Evolutionary conservation across 1,140 invertebrate species (phyloP).

Genomic region (Pogonus chalceus): DNA sequence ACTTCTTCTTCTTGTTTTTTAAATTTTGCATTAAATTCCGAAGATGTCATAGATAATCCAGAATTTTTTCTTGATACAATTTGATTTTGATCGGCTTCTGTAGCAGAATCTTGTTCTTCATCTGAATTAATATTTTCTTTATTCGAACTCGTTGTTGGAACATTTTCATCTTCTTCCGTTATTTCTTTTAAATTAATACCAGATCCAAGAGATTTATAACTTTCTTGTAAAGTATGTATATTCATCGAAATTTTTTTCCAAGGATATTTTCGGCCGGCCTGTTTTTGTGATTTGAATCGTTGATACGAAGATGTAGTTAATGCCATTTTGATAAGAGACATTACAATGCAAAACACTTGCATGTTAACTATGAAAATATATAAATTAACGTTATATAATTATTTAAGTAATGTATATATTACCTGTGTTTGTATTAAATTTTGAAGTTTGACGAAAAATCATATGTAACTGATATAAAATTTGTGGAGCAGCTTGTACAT

Average conservation of each 20-base stretch:
- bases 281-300: conserved; percentile 63
- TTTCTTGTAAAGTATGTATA: too few relatives aligned
- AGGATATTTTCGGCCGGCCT: conserved; percentile 58
- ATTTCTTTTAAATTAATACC: too few relatives aligned
- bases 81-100: neutral
- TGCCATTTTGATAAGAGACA: conserved; percentile 54
- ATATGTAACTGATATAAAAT: conserved; percentile 52
- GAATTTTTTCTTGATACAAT: neutral
- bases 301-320: conserved; percentile 57
- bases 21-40: neutral
- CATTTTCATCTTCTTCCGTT: too few relatives aligned
- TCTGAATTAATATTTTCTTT: too few relatives aligned
- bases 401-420: conserved; percentile 14
- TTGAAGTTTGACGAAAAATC: conserved; percentile 39
- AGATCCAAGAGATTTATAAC: too few relatives aligned
- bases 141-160: too few relatives aligned
- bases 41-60: neutral
- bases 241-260: conserved; percentile 42
- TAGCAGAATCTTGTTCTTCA: neutral
- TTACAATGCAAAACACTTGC: conserved; percentile 51
- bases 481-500: conserved; percentile 60
- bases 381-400: conserved; percentile 7
- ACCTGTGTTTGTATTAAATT: conserved; percentile 27
- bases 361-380: conserved; percentile 44
- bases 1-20: neutral